Conservation (phyloP, 1,140 invertebrate species). For the Musca domestica region DNA sequence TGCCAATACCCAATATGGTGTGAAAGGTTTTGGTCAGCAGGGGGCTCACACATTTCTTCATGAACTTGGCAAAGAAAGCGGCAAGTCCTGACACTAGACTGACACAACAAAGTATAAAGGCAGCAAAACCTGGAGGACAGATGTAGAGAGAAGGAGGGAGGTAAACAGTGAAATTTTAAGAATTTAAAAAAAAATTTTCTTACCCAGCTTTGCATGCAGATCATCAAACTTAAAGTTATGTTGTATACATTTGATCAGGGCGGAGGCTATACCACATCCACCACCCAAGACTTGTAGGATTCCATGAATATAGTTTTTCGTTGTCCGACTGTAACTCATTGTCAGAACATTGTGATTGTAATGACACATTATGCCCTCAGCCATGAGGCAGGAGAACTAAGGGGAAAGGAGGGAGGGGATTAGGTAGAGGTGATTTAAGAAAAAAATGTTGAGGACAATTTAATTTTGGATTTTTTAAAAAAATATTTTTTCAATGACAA, state of each 20-base stretch:
- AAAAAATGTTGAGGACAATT: too few species aligned
- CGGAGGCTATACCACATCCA: constrained; percentile 41
- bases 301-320: constrained; percentile 50
- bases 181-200: constrained; percentile 29
- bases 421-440: too few species aligned
- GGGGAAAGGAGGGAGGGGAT: too few species aligned
- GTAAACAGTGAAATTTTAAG: not conserved
- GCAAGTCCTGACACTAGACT: constrained; percentile 41
- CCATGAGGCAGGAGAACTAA: constrained; percentile 51
- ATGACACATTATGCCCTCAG: constrained; percentile 48
- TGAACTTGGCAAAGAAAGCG: constrained; percentile 39
- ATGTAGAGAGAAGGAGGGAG: not conserved
- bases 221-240: constrained; percentile 36
- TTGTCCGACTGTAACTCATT: constrained; percentile 35
- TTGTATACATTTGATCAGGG: constrained; percentile 44
- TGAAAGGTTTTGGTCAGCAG: constrained; percentile 46
- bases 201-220: constrained; percentile 43
- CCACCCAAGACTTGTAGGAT: constrained; percentile 43
- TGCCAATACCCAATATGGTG: constrained; percentile 41
- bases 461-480: too few species aligned
- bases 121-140: constrained; percentile 35
- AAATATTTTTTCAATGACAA: too few species aligned
- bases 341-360: constrained; percentile 45
- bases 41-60: constrained; percentile 41
- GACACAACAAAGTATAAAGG: constrained; percentile 33